Percentiles rank a stretch among this genome's conserved stretches.
Conservation (phyloP, 2,888 invertebrate species). For the Cantharis nigra region DNA sequence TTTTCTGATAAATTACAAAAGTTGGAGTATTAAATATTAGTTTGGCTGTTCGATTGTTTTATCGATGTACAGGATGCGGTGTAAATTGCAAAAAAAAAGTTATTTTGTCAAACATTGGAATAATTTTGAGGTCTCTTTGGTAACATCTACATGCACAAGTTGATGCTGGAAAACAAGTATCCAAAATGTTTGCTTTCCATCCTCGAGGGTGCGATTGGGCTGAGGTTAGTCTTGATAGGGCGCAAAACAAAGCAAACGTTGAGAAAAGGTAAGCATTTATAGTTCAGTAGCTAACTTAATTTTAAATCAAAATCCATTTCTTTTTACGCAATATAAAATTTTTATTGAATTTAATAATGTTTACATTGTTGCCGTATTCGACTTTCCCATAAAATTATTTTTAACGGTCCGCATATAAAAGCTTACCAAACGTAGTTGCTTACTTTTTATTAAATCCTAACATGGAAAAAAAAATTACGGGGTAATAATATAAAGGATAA, state of each 20-base stretch:
- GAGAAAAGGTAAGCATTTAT: constrained; percentile 19
- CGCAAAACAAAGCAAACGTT: constrained; percentile 37
- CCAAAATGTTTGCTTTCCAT: constrained; percentile 36
- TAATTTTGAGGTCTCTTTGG: constrained; percentile 34
- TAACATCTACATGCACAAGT: constrained; percentile 34
- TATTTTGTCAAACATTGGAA: constrained; percentile 13
- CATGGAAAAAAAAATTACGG: neutral
- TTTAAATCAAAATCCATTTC: neutral
- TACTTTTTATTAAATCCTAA: neutral
- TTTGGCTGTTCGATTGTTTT: neutral
- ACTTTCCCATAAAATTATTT: neutral
- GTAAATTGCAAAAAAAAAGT: neutral
- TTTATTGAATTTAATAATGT: neutral
- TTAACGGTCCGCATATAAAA: neutral
- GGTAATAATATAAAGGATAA: neutral
- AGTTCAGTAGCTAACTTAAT: neutral
- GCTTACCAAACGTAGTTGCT: neutral
- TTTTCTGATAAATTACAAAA: neutral
- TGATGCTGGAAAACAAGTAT: constrained; percentile 20
- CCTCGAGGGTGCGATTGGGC: constrained; percentile 37
- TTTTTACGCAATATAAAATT: neutral
- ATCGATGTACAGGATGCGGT: neutral
- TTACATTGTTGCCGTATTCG: neutral
- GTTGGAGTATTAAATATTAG: neutral
- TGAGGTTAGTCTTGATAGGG: constrained; percentile 39